Evolutionary conservation across 2,797 vertebrate species (phyloP).

Genomic region (Girardinus metallicus): DNA sequence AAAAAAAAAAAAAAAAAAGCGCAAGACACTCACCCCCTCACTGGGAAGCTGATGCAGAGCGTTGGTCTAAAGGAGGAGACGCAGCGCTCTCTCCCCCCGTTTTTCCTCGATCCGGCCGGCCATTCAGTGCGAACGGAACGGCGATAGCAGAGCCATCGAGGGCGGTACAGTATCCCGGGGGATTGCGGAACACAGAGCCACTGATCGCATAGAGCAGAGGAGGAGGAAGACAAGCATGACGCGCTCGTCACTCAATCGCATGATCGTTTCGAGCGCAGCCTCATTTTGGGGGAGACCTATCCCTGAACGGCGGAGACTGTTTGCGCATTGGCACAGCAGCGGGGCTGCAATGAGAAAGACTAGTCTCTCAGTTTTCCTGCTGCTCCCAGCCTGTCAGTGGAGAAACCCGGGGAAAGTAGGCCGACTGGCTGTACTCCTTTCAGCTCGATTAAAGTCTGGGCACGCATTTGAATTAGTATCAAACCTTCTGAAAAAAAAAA

Average conservation of each 20-base stretch:
- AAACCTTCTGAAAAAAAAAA: constrained; percentile 1
- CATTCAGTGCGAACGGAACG: constrained; percentile 87
- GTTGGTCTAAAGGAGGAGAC: constrained; percentile 72
- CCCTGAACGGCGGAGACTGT: constrained; percentile 57
- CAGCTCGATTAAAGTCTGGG: constrained; percentile 57
- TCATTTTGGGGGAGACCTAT: constrained; percentile 69
- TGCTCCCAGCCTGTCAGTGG: constrained; percentile 35
- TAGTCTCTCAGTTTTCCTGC: constrained; percentile 14
- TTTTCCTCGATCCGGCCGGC: constrained; percentile 81
- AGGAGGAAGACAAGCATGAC: constrained; percentile 74
- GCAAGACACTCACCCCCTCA: constrained; percentile 80
- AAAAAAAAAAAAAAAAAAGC: constrained; percentile 22
- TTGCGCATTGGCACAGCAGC: constrained; percentile 78
- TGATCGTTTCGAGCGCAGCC: constrained; percentile 72
- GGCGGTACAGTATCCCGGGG: constrained; percentile 73
- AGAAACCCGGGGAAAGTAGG: constrained; percentile 57
- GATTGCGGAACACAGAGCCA: constrained; percentile 79
- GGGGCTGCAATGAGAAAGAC: constrained; percentile 39
- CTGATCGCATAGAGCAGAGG: constrained; percentile 67
- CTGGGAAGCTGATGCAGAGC: constrained; percentile 76
- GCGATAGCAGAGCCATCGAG: constrained; percentile 83
- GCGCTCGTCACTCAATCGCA: constrained; percentile 76
- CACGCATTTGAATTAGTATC: constrained; percentile 42
- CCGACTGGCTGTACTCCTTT: constrained; percentile 42
- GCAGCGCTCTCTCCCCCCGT: constrained; percentile 64